These are phyloP conservation scores for Falco cherrug DNA, from an alignment of 2,797 vertebrate species.

Conservation along the genomic window DNA sequence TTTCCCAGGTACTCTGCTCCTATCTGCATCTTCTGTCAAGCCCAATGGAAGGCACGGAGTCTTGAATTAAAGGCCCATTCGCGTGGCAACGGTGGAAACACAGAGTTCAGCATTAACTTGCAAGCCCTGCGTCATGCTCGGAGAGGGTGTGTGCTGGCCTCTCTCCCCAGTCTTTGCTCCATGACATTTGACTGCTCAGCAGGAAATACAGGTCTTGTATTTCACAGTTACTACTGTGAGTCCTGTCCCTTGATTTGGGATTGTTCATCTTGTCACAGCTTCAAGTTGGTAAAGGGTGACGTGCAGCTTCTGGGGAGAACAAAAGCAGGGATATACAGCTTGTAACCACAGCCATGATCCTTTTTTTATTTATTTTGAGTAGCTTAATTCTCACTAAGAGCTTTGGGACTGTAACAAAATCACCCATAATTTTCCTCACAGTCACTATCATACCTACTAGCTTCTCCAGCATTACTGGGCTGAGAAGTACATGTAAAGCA, in stretches of 20 bases:
- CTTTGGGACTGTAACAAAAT: not conserved
- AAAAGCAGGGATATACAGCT: rapidly evolving
- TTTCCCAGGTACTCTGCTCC: not conserved
- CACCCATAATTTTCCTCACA: not conserved
- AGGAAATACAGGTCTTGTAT: not conserved
- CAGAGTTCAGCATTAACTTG: not conserved
- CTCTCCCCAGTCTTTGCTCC: not conserved
- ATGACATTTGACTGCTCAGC: not conserved
- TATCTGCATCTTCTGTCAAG: not conserved
- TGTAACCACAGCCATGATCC: not conserved
- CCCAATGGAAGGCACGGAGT: not conserved
- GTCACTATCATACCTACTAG: not conserved
- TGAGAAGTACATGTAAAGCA: not conserved
- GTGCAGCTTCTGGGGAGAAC: not conserved
- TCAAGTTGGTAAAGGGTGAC: not conserved
- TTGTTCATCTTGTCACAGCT: not conserved
- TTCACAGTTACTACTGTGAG: not conserved
- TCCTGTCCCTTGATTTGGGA: not conserved
- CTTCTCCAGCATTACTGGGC: not conserved
- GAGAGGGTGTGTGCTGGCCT: not conserved
- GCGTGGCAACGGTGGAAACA: not conserved
- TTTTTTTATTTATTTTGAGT: not conserved
- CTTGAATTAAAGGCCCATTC: not conserved
- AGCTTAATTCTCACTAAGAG: not conserved
- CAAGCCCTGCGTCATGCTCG: rapidly evolving